A percentile compares a stretch with the other conserved stretches of the same genome.
Evolutionary conservation across 2,797 vertebrate genomes (phyloP).

Genomic region (Echiichthys vipera): DNA sequence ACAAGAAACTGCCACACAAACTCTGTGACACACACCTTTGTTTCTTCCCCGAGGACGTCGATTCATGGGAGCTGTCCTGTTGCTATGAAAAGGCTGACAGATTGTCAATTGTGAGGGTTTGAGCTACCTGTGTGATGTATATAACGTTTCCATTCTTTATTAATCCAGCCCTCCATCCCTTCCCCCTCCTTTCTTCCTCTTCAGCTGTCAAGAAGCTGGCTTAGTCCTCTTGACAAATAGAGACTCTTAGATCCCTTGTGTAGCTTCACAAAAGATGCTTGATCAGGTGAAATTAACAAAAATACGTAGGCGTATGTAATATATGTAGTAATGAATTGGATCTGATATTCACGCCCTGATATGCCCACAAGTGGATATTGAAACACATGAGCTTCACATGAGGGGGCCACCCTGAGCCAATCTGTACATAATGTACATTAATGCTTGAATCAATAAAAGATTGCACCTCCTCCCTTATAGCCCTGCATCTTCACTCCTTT

Average conservation of each 20-base stretch:
- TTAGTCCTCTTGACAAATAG: conserved; percentile 28
- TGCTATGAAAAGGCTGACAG: conserved; percentile 60
- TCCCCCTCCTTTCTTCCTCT: conserved; percentile 5
- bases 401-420: conserved; percentile 52
- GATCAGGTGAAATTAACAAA: conserved; percentile 12
- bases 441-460: conserved; percentile 68
- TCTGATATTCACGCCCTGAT: conserved; percentile 45
- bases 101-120: conserved; percentile 48
- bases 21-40: conserved; percentile 13
- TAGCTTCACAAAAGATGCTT: conserved; percentile 11
- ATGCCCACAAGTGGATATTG: conserved; percentile 50
- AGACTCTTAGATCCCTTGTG: conserved; percentile 24
- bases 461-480: conserved; percentile 49
- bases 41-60: conserved; percentile 35
- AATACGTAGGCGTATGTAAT: too few species aligned
- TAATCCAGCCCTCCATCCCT: conserved; percentile 21
- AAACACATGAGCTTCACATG: conserved; percentile 58
- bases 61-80: conserved; percentile 51
- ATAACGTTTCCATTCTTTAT: conserved; percentile 58
- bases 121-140: conserved; percentile 62
- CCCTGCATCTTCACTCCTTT: conserved; percentile 35
- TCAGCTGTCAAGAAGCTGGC: conserved; percentile 52
- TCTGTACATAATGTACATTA: conserved; percentile 71
- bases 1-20: conserved; percentile 42
- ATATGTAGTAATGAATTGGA: conserved; percentile 35